Evolutionary conservation across 2,113 vertebrate species (phyloP).

Genomic region (Ophthalmolycus amberensis): DNA sequence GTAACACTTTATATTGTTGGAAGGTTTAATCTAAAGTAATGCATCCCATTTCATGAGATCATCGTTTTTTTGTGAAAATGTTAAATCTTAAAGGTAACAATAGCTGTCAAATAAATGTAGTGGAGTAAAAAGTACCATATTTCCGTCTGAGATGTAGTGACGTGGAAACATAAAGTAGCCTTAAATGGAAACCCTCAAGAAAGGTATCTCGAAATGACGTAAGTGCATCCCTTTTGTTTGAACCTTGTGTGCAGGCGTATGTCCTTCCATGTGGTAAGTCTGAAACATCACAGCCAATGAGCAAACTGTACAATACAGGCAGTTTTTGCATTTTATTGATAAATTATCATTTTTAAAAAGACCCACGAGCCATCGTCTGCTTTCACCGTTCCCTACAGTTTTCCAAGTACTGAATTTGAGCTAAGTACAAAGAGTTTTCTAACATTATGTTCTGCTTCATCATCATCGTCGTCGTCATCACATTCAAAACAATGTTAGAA

Average conservation of each 20-base stretch:
- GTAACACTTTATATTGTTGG: not conserved
- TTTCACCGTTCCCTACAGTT: slow-evolving; percentile 69
- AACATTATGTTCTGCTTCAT: slow-evolving; percentile 50
- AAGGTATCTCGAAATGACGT: not conserved
- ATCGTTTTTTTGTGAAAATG: not conserved
- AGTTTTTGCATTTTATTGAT: slow-evolving; percentile 83
- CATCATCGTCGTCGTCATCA: slow-evolving; percentile 60
- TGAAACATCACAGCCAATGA: slow-evolving; percentile 13
- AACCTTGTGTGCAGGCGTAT: not conserved
- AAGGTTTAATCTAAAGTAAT: not conserved
- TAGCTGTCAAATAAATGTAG: not conserved
- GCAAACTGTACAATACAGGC: not conserved
- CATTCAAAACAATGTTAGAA: slow-evolving; percentile 82
- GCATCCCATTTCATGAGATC: not conserved
- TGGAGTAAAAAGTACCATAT: not conserved
- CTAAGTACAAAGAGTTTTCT: slow-evolving; percentile 77
- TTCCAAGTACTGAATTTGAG: slow-evolving; percentile 72
- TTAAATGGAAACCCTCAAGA: not conserved
- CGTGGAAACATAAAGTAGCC: not conserved
- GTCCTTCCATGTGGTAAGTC: not conserved
- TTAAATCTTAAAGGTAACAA: not conserved
- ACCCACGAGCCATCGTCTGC: slow-evolving; percentile 70
- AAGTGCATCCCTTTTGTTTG: not conserved
- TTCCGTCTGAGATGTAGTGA: not conserved
- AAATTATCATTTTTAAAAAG: slow-evolving; percentile 88